phyloP scores from a whole-genome alignment of 92 coral and sea anemone species.

The Palythoa caribaeorum region DNA sequence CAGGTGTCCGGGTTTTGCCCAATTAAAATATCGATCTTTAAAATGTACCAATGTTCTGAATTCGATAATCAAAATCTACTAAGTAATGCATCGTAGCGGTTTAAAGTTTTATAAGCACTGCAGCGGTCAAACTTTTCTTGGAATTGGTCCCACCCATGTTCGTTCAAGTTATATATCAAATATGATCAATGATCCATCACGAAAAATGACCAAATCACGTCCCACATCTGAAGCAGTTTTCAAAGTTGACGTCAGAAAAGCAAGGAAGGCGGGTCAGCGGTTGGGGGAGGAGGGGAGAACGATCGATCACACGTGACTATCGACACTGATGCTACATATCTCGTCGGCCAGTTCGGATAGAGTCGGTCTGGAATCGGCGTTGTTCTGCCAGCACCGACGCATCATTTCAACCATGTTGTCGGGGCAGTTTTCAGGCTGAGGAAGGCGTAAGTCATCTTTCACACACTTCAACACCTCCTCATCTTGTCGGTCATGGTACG shows the following conservation, averaged over 20 bases:
- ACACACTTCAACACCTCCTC: constrained; percentile 95
- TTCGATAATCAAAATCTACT: too few relatives aligned
- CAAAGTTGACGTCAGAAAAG: background rate
- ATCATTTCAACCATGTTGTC: constrained; percentile 84
- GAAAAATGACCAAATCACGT: background rate
- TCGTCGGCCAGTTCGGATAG: constrained; percentile 82
- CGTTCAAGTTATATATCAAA: too few relatives aligned
- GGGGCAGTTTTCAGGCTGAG: constrained; percentile 95
- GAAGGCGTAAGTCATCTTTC: constrained; percentile 88
- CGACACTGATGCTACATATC: constrained; percentile 79
- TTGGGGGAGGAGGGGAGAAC: background rate
- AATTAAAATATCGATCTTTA: too few relatives aligned
- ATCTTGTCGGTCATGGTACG: constrained; percentile 88
- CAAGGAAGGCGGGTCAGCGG: background rate
- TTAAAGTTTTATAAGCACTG: too few relatives aligned
- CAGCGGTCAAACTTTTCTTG: too few relatives aligned
- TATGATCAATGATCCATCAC: background rate
- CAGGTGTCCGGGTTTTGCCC: too few relatives aligned
- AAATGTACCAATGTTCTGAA: too few relatives aligned
- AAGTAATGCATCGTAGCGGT: too few relatives aligned
- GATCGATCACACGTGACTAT: constrained; percentile 75
- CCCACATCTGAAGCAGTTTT: background rate
- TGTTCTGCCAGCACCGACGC: constrained; percentile 93
- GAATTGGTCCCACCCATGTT: too few relatives aligned
- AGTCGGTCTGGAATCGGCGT: constrained; percentile 76